These are phyloP conservation scores for Drosophila vallismaia DNA, from an alignment of 2,888 invertebrate species.

Conservation along the genomic window DNA sequence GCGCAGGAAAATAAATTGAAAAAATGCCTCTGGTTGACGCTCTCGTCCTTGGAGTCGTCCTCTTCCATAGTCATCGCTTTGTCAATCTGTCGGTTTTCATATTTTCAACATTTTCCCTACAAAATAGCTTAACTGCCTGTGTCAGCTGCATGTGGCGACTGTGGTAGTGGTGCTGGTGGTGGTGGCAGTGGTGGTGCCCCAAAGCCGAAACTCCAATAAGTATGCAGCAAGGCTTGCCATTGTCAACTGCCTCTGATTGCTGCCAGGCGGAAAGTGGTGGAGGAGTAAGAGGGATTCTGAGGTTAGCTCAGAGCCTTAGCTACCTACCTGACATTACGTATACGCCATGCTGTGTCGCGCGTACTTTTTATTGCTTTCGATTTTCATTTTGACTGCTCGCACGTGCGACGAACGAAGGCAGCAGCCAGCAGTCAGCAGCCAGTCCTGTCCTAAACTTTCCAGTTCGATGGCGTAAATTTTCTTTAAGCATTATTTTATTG, in stretches of 20 bases:
- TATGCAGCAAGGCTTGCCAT: conserved; percentile 61
- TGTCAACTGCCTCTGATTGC: conserved; percentile 49
- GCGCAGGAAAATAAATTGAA: conserved; percentile 75
- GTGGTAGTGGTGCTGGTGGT: conserved; percentile 3
- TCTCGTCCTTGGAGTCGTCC: conserved; percentile 6
- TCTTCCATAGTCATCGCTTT: conserved; percentile 33
- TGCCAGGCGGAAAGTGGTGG: conserved; percentile 12
- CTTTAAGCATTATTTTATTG: conserved; percentile 77
- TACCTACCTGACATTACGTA: conserved; percentile 50
- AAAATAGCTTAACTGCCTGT: conserved; percentile 52
- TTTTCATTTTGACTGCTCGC: conserved; percentile 78
- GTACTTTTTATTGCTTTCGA: conserved; percentile 80
- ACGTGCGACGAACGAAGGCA: conserved; percentile 61
- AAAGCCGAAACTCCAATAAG: conserved; percentile 59
- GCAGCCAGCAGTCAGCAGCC: conserved; percentile 9
- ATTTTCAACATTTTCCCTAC: conserved; percentile 47
- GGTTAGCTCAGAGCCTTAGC: conserved; percentile 14
- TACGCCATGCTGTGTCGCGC: conserved; percentile 53
- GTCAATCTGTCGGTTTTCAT: conserved; percentile 56
- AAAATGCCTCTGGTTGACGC: conserved; percentile 57
- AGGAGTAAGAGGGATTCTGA: neutral
- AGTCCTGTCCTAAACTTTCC: conserved; percentile 60
- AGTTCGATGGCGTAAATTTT: conserved; percentile 71
- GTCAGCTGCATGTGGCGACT: conserved; percentile 41
- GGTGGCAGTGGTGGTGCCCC: conserved; percentile 1